These are phyloP conservation scores for Whitmania pigra DNA, from an alignment of 1,140 invertebrate species.

Conservation along the genomic window DNA sequence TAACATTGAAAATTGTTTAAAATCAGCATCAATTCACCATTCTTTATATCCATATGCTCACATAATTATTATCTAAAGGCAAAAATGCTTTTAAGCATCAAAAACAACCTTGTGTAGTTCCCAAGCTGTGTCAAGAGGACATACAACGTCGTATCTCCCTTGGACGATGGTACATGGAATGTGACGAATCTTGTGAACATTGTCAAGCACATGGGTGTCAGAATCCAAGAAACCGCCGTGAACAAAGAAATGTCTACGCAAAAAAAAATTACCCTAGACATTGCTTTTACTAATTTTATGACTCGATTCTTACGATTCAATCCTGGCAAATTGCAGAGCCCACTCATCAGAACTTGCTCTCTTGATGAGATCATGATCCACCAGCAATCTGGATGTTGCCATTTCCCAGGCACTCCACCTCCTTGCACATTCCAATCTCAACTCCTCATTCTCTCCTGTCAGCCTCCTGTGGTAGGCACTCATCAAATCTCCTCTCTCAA, in stretches of 20 bases:
- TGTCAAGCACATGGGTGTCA: slow-evolving; percentile 33
- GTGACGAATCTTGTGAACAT: slow-evolving; percentile 37
- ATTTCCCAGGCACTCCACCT: slow-evolving; percentile 41
- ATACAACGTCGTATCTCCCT: slow-evolving; percentile 40
- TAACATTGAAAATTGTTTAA: no score
- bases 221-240: slow-evolving; percentile 35
- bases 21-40: no score
- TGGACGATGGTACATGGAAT: slow-evolving; percentile 39
- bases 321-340: slow-evolving; percentile 40
- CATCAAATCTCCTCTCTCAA: slow-evolving; percentile 35
- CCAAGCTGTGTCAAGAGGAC: slow-evolving; percentile 38
- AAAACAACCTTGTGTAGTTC: slow-evolving; percentile 32
- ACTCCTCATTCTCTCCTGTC: slow-evolving; percentile 33
- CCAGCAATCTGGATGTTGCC: slow-evolving; percentile 33
- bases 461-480: slow-evolving; percentile 37
- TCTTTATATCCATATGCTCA: no score
- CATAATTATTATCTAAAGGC: no score
- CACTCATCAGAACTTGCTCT: slow-evolving; percentile 32
- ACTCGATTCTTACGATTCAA: slow-evolving; percentile 28
- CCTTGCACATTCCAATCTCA: slow-evolving; percentile 30
- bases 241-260: slow-evolving; percentile 39
- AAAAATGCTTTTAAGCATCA: no score
- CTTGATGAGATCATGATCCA: slow-evolving; percentile 30
- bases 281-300: background rate
- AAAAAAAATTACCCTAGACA: background rate